phyloP scores from a whole-genome alignment of 1,140 invertebrate genomes.

The Sycophaga agraensis region DNA sequence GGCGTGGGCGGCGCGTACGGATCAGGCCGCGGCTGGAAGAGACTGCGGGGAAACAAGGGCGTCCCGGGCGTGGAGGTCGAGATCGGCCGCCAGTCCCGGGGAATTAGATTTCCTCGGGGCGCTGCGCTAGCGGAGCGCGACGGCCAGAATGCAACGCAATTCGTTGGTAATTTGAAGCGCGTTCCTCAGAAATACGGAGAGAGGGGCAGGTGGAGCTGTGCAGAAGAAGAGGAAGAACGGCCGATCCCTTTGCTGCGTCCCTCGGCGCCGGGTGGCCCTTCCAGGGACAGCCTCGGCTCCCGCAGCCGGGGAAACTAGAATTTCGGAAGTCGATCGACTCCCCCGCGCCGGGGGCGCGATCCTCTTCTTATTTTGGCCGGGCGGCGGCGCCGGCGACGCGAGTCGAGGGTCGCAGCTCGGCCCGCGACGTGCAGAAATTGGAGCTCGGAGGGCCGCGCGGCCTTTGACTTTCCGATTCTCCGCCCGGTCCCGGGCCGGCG shows the following conservation, averaged over 20 bases:
- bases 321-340: not conserved
- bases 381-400: too few relatives aligned
- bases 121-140: slow-evolving; percentile 46
- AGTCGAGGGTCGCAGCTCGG: too few relatives aligned
- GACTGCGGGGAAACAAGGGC: not conserved
- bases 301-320: not conserved
- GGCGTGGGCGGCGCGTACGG: too few relatives aligned
- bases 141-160: slow-evolving; percentile 52
- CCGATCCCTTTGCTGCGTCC: not conserved
- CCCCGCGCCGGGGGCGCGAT: too few relatives aligned
- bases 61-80: not conserved
- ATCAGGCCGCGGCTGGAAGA: slow-evolving; percentile 25
- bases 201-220: too few relatives aligned
- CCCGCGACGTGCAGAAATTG: too few relatives aligned
- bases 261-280: not conserved
- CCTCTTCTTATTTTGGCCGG: too few relatives aligned
- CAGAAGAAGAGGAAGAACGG: too few relatives aligned
- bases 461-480: not conserved
- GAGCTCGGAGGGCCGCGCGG: not conserved
- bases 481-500: too few relatives aligned
- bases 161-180: slow-evolving; percentile 50
- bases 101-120: slow-evolving; percentile 50
- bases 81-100: slow-evolving; percentile 34
- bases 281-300: too few relatives aligned
- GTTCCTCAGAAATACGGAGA: slow-evolving; percentile 47